Evolutionary conservation across 2,888 invertebrate genomes (phyloP).

Genomic region (Synergus laeviventris): DNA sequence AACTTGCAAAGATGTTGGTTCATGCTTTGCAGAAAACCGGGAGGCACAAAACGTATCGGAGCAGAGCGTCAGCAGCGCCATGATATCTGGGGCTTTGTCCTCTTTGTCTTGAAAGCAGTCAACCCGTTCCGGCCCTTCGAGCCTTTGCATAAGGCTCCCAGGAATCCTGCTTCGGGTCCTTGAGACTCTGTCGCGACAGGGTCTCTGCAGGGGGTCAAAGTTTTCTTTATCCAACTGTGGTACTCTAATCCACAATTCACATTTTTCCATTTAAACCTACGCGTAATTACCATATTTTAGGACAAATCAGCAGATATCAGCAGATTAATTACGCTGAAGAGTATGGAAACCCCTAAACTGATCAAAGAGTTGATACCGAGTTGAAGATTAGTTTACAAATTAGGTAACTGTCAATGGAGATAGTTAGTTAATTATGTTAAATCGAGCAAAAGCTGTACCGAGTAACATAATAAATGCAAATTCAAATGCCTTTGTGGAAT

Average conservation of each 20-base stretch:
- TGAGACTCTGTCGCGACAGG: conserved; percentile 17
- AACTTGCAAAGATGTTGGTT: conserved; percentile 51
- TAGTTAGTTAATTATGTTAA: not conserved
- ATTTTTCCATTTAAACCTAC: not conserved
- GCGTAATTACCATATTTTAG: not conserved
- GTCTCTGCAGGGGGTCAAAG: conserved; percentile 20
- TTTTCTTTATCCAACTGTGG: not conserved
- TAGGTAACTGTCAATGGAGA: not conserved
- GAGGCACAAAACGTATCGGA: conserved; percentile 42
- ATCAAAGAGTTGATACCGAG: not conserved
- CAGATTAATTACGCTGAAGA: too few species aligned
- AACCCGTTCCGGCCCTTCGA: conserved; percentile 34
- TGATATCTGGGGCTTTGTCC: conserved; percentile 65
- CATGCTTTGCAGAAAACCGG: conserved; percentile 51
- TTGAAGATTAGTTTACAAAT: not conserved
- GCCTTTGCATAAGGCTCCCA: not conserved
- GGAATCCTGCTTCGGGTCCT: conserved; percentile 6
- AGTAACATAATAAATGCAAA: not conserved
- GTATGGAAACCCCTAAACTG: not conserved
- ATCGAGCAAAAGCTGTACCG: not conserved
- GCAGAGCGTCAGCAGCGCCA: conserved; percentile 29
- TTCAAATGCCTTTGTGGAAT: not conserved
- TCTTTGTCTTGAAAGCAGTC: conserved; percentile 60
- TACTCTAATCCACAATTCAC: not conserved
- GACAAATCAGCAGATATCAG: not conserved